Conservation (phyloP, 2,113 vertebrate genomes). For the Hiodon tergisus region DNA sequence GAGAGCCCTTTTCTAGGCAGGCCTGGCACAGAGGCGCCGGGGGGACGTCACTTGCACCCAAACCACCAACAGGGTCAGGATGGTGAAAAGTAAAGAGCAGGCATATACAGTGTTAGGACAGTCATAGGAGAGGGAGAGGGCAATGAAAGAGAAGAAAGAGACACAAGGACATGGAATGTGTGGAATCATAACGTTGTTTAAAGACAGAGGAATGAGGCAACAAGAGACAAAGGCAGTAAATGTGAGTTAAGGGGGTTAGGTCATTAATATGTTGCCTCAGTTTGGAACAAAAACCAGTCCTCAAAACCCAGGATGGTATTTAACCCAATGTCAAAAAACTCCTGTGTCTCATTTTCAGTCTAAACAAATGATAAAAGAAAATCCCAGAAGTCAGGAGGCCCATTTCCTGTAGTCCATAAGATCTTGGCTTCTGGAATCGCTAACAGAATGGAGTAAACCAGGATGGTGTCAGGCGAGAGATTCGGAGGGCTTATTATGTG, state of each 20-base stretch:
- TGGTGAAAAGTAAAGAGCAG: slow-evolving; percentile 1
- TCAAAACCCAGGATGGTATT: no score
- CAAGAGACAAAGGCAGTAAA: slow-evolving; percentile 1
- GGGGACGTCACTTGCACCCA: slow-evolving; percentile 57
- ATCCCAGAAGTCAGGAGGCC: no score
- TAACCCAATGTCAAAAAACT: no score
- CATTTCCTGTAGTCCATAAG: no score
- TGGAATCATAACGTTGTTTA: not conserved
- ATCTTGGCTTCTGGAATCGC: no score
- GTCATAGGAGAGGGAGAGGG: not conserved
- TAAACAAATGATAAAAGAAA: no score
- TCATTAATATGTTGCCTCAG: no score
- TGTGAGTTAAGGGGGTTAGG: no score
- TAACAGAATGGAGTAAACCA: no score
- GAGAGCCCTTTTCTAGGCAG: slow-evolving; percentile 61
- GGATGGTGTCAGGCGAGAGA: not conserved
- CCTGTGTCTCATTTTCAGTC: no score
- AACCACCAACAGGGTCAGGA: slow-evolving; percentile 31
- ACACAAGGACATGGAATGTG: not conserved
- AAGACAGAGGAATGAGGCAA: slow-evolving; percentile 42
- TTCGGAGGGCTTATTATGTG: no score
- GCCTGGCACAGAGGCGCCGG: slow-evolving; percentile 58
- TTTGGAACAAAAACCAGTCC: no score
- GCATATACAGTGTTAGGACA: slow-evolving; percentile 12
- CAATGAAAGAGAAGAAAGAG: not conserved